Evolutionary conservation across 2,113 vertebrate species (phyloP), one percentile per base, ranked within the genome.

Genomic region (Hyperopisus bebe): DNA sequence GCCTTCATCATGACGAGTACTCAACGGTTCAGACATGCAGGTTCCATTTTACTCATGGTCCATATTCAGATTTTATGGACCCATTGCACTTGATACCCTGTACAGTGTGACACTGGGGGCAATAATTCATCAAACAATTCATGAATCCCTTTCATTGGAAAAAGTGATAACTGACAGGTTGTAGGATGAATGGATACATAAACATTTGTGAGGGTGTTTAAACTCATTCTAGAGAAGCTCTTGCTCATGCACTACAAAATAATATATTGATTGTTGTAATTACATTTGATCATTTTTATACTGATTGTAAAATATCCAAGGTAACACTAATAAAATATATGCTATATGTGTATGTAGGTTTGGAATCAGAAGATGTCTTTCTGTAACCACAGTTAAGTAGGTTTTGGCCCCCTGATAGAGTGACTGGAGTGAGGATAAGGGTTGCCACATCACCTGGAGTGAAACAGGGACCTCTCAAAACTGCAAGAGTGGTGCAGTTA

Each of bases 201-300:
- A n/a, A 27, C n/a, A 66, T 62, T 24, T 66, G 58, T 66, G 21
- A 8, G 58, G 58, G 58, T 66, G 8, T 66, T 77, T 90, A 91
- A 83, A 91, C 88, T 17, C 58, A 27, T 42, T 83, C 35, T 77
- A 19, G 51, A 3, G 42, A 53, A n/a, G 6, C 74, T 50, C 84
- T 90, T 92, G 87, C 89, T 92, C 91, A 86, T 91, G 90, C 92
- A 90, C 91, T 44, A 92, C 91, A 88, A 89, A 89, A 88, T 91
- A 92, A 92, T 90, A 86, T 19, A 39, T 10, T 62, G 21, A 84
- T 58, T 92, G 87, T 89, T 93, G 90, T 89, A 92, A 94, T 93
- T 90, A 80, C 94, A 92, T 93, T 89, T 83, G 92, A 94, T 93
- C 84, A 90, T 94, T 94, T 96, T 94, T 95, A 93, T 95, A 95